Base-by-base conservation (phyloP, 2,888 invertebrate genomes). In the Nephrocerus scutellatus region DNA sequence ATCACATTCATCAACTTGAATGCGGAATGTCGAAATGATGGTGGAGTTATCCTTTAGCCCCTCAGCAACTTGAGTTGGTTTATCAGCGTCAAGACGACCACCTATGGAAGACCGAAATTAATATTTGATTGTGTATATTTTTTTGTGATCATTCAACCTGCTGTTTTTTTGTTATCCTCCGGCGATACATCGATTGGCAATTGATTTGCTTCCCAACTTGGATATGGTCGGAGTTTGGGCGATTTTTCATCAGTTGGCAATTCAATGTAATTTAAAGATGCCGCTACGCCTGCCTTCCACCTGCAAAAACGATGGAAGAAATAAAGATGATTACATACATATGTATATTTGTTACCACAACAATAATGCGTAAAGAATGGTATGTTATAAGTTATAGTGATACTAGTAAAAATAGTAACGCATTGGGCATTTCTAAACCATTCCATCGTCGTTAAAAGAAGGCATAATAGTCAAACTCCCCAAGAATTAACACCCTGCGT, bases 131-230 rank as follows among this genome's bases (percentile, higher is more conserved):
- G 4, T 20, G 9, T 26, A 16, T 15, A 6, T 3, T 10, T 19
- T 6, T 6, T 5, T 3, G 19, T 9, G 13, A 19, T 6, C 10
- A 8, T n/a, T 10, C 20, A 7, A 10, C 53, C 51, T 47, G 60
- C 51, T 10, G 59, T 56, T 47, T 59, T 56, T n/a, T 30, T 29
- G 6, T 51, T 51, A 4, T 51, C 50, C 6, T 50, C 47, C 3
- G 54, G 53, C 18, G 49, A 70, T 2, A 74, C 76, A 58, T 75
- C 76, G 41, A 73, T 74, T 30, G 78, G 79, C 31, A 93, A 74
- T 28, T 81, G 78, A 62, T 92, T 92, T 14, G 85, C 81, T 52
- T 80, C 74, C 72, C 81, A 80, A 48, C 76, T 77, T 4, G 88
- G 88, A 59, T 87, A 89, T 0, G 88, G 86, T 33, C 72, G 79